Percentiles rank a stretch among this genome's conserved stretches.
These are phyloP conservation scores for Lissocephala sabroskyi DNA, from an alignment of 2,888 invertebrate species.

Conservation along the genomic window DNA sequence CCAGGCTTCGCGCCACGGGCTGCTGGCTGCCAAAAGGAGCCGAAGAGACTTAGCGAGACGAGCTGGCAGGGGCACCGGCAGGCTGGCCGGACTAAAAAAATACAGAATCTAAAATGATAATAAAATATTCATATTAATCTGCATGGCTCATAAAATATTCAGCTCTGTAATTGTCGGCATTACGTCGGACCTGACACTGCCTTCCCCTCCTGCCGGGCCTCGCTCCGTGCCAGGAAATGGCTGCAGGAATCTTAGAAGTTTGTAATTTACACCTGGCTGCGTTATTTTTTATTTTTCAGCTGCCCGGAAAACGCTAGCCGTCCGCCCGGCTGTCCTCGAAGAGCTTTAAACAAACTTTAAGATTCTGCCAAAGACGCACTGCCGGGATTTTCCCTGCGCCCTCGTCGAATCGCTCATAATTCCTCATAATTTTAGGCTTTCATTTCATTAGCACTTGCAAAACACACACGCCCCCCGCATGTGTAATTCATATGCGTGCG, in stretches of 20 bases:
- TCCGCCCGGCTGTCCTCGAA: too few relatives aligned
- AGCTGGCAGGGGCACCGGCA: too few relatives aligned
- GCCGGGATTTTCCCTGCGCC: too few relatives aligned
- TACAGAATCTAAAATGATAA: constrained; percentile 63
- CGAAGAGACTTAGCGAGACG: not conserved
- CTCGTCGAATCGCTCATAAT: constrained; percentile 46
- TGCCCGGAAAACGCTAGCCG: not conserved
- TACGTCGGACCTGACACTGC: constrained; percentile 25
- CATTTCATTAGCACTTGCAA: constrained; percentile 61
- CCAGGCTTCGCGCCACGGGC: too few relatives aligned
- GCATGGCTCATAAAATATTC: constrained; percentile 64
- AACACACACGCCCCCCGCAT: constrained; percentile 52
- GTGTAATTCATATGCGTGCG: constrained; percentile 23
- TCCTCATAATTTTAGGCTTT: constrained; percentile 54
- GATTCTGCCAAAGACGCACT: too few relatives aligned
- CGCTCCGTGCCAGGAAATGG: constrained; percentile 35
- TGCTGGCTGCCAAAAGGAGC: too few relatives aligned
- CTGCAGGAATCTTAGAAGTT: constrained; percentile 49
- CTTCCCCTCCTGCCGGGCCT: not conserved
- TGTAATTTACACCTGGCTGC: constrained; percentile 62
- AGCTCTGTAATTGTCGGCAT: constrained; percentile 65
- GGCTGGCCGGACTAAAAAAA: constrained; percentile 33
- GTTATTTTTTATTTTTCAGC: constrained; percentile 17
- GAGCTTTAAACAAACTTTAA: too few relatives aligned
- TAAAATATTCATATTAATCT: constrained; percentile 69